Percentiles rank a stretch among this genome's conserved stretches.
Evolutionary conservation across 2,797 vertebrate genomes (phyloP).

Genomic region (Hapalemur alaotrensis): DNA sequence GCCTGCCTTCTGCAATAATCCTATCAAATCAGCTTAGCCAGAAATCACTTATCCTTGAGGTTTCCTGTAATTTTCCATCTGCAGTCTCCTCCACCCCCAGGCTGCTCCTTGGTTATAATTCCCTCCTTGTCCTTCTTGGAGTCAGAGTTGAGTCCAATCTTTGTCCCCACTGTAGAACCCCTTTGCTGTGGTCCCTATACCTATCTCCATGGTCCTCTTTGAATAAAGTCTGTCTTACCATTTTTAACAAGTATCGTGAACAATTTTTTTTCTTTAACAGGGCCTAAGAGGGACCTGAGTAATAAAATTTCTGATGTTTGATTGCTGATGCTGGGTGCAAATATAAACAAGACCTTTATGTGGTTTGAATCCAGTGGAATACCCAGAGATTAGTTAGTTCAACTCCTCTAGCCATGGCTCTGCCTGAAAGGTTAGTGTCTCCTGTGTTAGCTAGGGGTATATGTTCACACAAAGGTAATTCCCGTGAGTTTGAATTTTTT

Average conservation of each 20-base stretch:
- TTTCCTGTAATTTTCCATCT: neutral
- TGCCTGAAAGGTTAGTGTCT: neutral
- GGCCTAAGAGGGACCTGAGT: neutral
- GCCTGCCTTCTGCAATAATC: neutral
- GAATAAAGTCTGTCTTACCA: neutral
- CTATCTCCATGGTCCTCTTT: neutral
- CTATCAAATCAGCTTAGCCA: neutral
- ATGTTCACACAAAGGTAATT: neutral
- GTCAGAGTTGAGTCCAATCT: neutral
- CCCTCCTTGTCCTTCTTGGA: neutral
- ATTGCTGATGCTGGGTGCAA: neutral
- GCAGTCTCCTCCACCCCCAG: too few species aligned
- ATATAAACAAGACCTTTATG: neutral
- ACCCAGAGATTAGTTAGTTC: neutral
- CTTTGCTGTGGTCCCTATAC: neutral
- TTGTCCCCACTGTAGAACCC: neutral
- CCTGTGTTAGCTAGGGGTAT: neutral
- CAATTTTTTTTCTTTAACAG: neutral
- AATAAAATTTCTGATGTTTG: neutral
- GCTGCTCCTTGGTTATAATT: neutral
- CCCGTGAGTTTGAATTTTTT: too few species aligned
- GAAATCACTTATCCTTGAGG: neutral
- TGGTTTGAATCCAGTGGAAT: neutral
- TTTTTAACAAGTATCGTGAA: neutral
- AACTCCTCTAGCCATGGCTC: neutral